Evolutionary conservation across 2,113 vertebrate species (phyloP), one percentile per base, ranked within the genome.

Genomic region (Tragelaphus buxtoni): DNA sequence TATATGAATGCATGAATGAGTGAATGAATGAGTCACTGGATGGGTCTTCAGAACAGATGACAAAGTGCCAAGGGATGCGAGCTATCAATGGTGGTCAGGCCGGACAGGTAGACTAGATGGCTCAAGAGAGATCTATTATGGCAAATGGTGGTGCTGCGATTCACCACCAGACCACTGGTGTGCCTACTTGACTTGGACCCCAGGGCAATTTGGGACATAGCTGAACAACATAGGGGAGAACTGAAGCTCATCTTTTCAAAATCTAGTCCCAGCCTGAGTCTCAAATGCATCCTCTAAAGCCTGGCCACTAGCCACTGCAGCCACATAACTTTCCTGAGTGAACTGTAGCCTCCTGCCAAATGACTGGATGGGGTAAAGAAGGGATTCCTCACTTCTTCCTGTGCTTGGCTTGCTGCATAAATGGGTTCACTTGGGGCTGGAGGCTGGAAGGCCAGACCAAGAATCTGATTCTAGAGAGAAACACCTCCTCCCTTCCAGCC

Each of bases 341-440:
- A 97, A 93, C 91, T 42, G 53, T 20, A 86, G 81, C 77, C 94
- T 97, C 88, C 77, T 96, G 94, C 94, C 96, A 96, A 97, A 61
- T 92, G 93, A 39, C 91, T 88, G 74, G 60, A 28, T 49, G 47
- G 84, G 85, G 28, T 22, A 72, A 90, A 7, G 86, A 82, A 93
- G 85, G 83, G 53, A 92, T 88, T 81, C 90, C 85, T 91, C 7
- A 0, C 90, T 88, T 92, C n/a, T n/a, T 35, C 88, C 82, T 35
- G 6, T 17, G 22, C 83, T 95, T 84, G 91, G 87, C 83, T 96
- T 87, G 93, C 79, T 72, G 18, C 42, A 61, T 84, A 93, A 97
- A 95, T 30, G 47, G 87, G 92, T 89, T 95, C 95, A 97, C 80
- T 91, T 49, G 49, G 88, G n/a, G 39, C 35, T 65, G 58, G 56